Evolutionary conservation across 2,113 vertebrate species (phyloP).

Genomic region (Pyrgilauda ruficollis): DNA sequence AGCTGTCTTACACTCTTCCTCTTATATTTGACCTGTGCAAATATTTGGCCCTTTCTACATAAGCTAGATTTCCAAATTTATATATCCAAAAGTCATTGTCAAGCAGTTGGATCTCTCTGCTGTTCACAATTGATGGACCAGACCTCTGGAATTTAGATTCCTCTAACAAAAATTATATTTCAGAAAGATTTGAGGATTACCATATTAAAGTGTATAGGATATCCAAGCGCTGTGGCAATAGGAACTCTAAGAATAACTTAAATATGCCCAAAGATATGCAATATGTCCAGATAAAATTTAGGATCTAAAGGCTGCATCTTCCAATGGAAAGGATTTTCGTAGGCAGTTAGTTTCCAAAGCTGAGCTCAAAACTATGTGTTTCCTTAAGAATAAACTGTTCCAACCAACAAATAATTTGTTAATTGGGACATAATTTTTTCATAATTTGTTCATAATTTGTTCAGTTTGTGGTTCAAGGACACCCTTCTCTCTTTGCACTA

Average conservation of each 20-base stretch:
- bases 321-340: accelerated
- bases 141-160: background rate
- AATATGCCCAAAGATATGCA: accelerated
- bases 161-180: background rate
- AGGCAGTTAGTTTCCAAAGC: background rate
- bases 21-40: background rate
- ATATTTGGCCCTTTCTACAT: background rate
- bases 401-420: background rate
- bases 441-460: background rate
- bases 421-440: background rate
- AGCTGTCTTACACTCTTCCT: background rate
- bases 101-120: background rate
- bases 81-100: background rate
- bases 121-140: background rate
- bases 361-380: background rate
- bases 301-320: background rate
- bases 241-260: background rate
- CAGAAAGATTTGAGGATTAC: background rate
- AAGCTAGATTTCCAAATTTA: background rate
- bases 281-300: background rate
- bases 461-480: background rate
- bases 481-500: background rate
- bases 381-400: background rate
- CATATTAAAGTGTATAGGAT: background rate
- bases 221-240: background rate